These are phyloP conservation scores for Seira musarum DNA, from an alignment of 2,888 invertebrate genomes.

Conservation along the genomic window DNA sequence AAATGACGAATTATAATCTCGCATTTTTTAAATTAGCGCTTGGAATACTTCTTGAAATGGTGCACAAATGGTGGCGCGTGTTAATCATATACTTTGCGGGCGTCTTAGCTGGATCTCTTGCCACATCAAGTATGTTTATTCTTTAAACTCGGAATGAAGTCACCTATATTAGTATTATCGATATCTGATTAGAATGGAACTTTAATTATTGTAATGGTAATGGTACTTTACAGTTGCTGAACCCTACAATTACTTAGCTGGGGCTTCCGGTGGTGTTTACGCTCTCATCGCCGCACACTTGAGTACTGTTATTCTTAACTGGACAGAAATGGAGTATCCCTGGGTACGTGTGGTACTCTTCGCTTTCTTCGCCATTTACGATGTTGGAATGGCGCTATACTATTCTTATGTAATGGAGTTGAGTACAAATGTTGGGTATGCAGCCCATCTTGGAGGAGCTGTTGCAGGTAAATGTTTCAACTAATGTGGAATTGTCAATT, in stretches of 20 bases:
- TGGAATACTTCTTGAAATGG: conserved; percentile 96
- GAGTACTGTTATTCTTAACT: conserved; percentile 94
- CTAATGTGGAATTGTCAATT: too few relatives aligned
- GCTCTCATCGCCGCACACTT: conserved; percentile 94
- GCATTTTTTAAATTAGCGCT: too few relatives aligned
- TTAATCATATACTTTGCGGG: conserved; percentile 88
- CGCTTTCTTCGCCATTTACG: conserved; percentile 84
- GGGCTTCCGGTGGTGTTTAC: conserved; percentile 94
- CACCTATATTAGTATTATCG: too few relatives aligned
- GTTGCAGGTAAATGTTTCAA: conserved; percentile 12
- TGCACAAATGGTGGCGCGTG: conserved; percentile 96
- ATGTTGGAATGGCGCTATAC: conserved; percentile 93
- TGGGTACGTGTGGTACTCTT: conserved; percentile 78
- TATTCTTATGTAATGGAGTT: conserved; percentile 83
- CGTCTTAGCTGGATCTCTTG: conserved; percentile 87
- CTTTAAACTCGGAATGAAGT: too few relatives aligned
- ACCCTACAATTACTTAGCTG: conserved; percentile 87
- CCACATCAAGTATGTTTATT: conserved; percentile 76
- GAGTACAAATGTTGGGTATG: conserved; percentile 87
- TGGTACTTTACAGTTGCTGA: conserved; percentile 81
- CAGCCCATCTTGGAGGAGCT: conserved; percentile 94
- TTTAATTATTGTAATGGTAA: background rate
- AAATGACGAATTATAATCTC: too few relatives aligned
- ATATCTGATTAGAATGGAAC: background rate
- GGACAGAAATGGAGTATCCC: conserved; percentile 97